Evolutionary conservation across 2,888 invertebrate species (phyloP).

Genomic region (Marasmarcha lunaedactyla): DNA sequence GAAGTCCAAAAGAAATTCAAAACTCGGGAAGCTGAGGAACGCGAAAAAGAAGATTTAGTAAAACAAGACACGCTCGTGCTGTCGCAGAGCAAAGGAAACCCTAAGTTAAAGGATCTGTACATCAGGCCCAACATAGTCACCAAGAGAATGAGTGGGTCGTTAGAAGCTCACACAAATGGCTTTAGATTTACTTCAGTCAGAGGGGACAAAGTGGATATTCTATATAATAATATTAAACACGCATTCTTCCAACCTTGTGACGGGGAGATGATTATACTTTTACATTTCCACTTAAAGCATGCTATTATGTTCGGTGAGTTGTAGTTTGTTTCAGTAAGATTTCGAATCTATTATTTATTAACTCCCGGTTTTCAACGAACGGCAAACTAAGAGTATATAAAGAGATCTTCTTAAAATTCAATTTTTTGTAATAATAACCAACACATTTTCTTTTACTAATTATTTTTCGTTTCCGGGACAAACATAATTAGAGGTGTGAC

Average conservation of each 20-base stretch:
- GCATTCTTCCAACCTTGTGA: constrained; percentile 99
- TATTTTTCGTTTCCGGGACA: too few relatives aligned
- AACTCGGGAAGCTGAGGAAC: constrained; percentile 97
- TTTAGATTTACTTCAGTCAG: constrained; percentile 98
- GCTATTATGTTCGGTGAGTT: constrained; percentile 96
- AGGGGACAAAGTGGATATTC: constrained; percentile 98
- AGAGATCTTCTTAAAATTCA: too few relatives aligned
- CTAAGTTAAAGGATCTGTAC: constrained; percentile 96
- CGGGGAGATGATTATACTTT: constrained; percentile 98
- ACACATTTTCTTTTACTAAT: too few relatives aligned
- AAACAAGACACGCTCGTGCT: constrained; percentile 97
- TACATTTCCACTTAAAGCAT: constrained; percentile 99
- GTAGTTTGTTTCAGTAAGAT: too few relatives aligned
- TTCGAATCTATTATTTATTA: too few relatives aligned
- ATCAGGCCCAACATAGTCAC: constrained; percentile 99
- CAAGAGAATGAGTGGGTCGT: constrained; percentile 91
- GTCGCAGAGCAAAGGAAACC: constrained; percentile 96
- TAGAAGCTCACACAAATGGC: constrained; percentile 97
- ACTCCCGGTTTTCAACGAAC: too few relatives aligned
- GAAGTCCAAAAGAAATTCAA: constrained; percentile 99
- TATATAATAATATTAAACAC: constrained; percentile 99
- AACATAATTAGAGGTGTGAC: too few relatives aligned
- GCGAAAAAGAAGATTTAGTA: constrained; percentile 98
- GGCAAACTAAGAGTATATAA: too few relatives aligned
- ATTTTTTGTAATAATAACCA: too few relatives aligned